A percentile compares a stretch with the other conserved stretches of the same genome.
These are phyloP conservation scores for Nylanderia fulva DNA, from an alignment of 1,140 invertebrate species.

Conservation along the genomic window DNA sequence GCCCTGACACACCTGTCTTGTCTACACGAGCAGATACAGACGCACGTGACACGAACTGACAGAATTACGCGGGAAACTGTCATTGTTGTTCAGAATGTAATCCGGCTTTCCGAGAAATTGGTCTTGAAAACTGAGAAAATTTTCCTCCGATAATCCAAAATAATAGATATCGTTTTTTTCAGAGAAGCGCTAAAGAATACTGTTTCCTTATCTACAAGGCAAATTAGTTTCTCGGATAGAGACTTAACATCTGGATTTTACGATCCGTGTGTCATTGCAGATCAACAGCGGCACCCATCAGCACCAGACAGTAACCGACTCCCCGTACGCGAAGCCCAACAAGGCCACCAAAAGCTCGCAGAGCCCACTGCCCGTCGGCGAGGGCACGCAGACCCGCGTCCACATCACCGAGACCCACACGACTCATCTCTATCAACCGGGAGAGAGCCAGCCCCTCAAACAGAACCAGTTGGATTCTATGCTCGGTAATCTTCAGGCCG, in stretches of 20 bases:
- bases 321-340: slow-evolving; percentile 91
- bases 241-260: background rate
- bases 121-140: background rate
- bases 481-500: slow-evolving; percentile 96
- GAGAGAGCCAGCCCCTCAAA: slow-evolving; percentile 80
- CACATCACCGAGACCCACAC: slow-evolving; percentile 84
- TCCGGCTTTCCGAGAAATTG: slow-evolving; percentile 11
- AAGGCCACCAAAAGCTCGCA: slow-evolving; percentile 86
- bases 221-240: slow-evolving; percentile 10
- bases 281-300: slow-evolving; percentile 87
- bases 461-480: slow-evolving; percentile 95
- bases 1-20: background rate
- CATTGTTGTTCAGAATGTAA: background rate
- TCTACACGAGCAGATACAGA: background rate
- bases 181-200: background rate
- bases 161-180: background rate
- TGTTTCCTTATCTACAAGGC: background rate
- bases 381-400: slow-evolving; percentile 79
- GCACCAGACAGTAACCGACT: slow-evolving; percentile 88
- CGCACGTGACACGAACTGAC: background rate
- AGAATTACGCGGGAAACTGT: background rate
- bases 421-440: slow-evolving; percentile 85
- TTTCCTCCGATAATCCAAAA: background rate
- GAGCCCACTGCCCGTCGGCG: slow-evolving; percentile 80
- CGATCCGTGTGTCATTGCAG: slow-evolving; percentile 79